Evolutionary conservation across 2,888 invertebrate genomes (phyloP).

Genomic region (Eueremaeus valkanovi): DNA sequence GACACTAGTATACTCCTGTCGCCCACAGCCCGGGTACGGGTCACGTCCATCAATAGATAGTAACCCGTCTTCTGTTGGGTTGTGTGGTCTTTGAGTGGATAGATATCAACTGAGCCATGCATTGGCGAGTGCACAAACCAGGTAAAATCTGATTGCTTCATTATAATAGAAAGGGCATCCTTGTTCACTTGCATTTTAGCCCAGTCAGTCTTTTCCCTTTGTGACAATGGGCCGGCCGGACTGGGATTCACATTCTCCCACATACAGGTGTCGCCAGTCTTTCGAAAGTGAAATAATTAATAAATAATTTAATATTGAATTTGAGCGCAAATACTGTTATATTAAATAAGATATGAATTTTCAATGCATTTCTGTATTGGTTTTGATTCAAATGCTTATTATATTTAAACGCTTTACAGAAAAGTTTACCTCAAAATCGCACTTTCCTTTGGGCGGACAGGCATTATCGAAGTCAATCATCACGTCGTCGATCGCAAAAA

Average conservation of each 20-base stretch:
- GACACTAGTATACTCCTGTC: constrained; percentile 43
- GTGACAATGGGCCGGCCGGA: neutral
- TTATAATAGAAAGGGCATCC: too few species aligned
- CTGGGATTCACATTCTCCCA: neutral
- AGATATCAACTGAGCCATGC: neutral
- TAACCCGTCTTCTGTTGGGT: neutral
- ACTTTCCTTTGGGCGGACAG: neutral
- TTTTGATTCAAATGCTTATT: too few species aligned
- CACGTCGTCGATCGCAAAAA: neutral
- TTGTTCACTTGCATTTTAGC: neutral
- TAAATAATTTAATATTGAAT: too few species aligned
- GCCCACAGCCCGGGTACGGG: neutral
- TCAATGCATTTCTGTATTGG: too few species aligned
- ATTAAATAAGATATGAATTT: too few species aligned
- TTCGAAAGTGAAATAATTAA: neutral
- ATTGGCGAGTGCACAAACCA: neutral
- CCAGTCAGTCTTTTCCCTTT: neutral
- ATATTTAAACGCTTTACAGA: neutral
- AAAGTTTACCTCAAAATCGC: constrained; percentile 12
- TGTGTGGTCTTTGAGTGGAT: neutral
- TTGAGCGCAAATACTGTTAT: too few species aligned
- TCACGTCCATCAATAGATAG: neutral
- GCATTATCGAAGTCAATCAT: neutral
- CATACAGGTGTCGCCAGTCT: constrained; percentile 7
- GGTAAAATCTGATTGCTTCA: neutral